A percentile compares a stretch with the other conserved stretches of the same genome.
These are phyloP conservation scores for Caenorhabditis drosophilae DNA, from an alignment of 2,888 invertebrate genomes.

Conservation along the genomic window DNA sequence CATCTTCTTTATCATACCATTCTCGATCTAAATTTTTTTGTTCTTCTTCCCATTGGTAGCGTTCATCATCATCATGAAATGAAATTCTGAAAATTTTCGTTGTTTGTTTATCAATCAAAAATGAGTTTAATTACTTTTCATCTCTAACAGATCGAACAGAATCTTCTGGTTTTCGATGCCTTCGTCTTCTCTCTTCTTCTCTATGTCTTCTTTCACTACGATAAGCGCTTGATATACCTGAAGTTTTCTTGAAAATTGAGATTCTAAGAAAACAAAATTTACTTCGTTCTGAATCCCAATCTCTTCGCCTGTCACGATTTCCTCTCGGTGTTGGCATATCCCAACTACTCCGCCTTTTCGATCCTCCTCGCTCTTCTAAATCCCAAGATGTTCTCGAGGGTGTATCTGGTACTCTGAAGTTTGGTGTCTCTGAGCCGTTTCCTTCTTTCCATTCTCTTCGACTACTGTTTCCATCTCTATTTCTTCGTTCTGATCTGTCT, in stretches of 20 bases:
- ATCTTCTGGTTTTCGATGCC: conserved; percentile 32
- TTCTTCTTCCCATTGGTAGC: conserved; percentile 86
- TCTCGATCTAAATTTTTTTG: conserved; percentile 86
- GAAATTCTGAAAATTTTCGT: conserved; percentile 27
- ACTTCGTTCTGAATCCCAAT: conserved; percentile 34
- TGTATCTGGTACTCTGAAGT: conserved; percentile 60
- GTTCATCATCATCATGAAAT: conserved; percentile 76
- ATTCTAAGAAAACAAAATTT: no score
- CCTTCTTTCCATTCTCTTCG: conserved; percentile 12
- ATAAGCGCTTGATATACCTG: conserved; percentile 55
- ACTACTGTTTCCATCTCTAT: conserved; percentile 16
- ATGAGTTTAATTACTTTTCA: conserved; percentile 29
- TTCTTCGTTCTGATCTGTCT: conserved; percentile 30
- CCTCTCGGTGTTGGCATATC: conserved; percentile 84
- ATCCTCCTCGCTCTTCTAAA: conserved; percentile 45
- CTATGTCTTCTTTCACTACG: conserved; percentile 52
- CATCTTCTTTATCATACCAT: conserved; percentile 94
- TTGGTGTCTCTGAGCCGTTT: conserved; percentile 42
- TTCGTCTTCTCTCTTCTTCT: conserved; percentile 32
- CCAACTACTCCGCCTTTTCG: conserved; percentile 76
- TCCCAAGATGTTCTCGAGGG: conserved; percentile 65
- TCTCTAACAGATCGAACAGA: conserved; percentile 42
- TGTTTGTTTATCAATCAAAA: conserved; percentile 8
- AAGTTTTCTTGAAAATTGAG: no score
- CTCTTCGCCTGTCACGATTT: conserved; percentile 15